Evolutionary conservation across 2,888 invertebrate species (phyloP).

Genomic region (Lucinisca nassula): DNA sequence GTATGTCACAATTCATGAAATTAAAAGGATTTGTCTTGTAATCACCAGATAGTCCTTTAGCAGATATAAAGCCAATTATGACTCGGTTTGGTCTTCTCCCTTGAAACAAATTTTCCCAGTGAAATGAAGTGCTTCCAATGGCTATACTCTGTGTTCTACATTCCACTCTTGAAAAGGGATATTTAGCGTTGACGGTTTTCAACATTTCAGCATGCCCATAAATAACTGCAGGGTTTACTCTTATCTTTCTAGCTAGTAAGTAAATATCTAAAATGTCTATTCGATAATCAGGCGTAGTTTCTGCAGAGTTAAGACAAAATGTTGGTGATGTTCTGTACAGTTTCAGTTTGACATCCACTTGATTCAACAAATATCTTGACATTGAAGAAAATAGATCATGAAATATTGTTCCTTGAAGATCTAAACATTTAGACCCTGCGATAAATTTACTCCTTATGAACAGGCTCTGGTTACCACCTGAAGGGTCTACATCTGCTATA

Average conservation of each 20-base stretch:
- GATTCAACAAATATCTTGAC: conserved; percentile 1
- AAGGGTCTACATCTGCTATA: conserved; percentile 30
- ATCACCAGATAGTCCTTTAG: conserved; percentile 26
- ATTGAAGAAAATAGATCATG: not conserved
- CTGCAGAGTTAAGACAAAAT: not conserved
- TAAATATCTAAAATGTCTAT: not conserved
- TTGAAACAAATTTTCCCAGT: conserved; percentile 50
- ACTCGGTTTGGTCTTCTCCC: conserved; percentile 27
- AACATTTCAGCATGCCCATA: conserved; percentile 42
- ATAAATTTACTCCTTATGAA: conserved; percentile 24
- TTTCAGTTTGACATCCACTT: conserved; percentile 12
- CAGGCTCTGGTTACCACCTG: conserved; percentile 39
- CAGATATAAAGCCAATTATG: conserved; percentile 39
- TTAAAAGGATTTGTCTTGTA: conserved; percentile 40
- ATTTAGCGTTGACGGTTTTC: conserved; percentile 24
- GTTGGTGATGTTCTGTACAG: not conserved
- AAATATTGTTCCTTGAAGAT: conserved; percentile 56
- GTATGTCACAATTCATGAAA: conserved; percentile 39
- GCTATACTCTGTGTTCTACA: conserved; percentile 29
- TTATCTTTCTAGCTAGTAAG: not conserved
- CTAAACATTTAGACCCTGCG: conserved; percentile 36
- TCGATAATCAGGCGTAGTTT: not conserved
- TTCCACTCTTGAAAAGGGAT: conserved; percentile 32
- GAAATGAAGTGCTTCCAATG: conserved; percentile 9
- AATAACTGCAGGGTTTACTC: conserved; percentile 38